Base-by-base conservation (phyloP, 2,113 vertebrate species). In the Sclerurus mexicanus region DNA sequence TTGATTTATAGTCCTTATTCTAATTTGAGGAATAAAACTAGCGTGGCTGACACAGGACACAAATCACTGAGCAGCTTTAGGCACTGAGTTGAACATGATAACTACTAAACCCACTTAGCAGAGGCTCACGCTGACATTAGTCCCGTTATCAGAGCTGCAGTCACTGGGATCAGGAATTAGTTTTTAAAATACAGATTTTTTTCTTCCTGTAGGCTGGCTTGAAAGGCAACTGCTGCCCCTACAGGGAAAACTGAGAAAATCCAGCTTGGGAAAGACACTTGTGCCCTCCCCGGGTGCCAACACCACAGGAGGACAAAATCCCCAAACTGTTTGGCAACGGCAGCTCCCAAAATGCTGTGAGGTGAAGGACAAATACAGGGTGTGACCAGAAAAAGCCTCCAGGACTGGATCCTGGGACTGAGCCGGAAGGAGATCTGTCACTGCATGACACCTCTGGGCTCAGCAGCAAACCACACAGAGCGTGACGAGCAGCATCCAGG, bases 221-320 rank as follows among this genome's bases (percentile, higher is more conserved):
- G 74, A 62, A 82, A 87, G 66, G 74, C 64, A 66, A 77, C 68
- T 89, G 73, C 92, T 95, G 96, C 91, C 93, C 75, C 94, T 85
- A 60, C 47, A 83, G 86, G 91, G 71, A 72, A 75, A 90, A 72
- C 20, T 0, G 60, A 58, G 92, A 75, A 87, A 92, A 90, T 68
- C 66, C 85, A 53, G 55, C 2, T 12, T 56, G 58, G 50, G n/a
- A 42, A 47, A 60, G 75, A 59, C 76, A 53, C 10, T 27, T 18
- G 4, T n/a, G 71, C 30, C 25, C 27, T 87, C 22, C 16, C 22
- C 2, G 4, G 10, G 21, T 53, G 62, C 62, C 87, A 76, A 47
- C 33, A 33, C 33, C 25, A 56, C 33, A 71, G 49, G 24, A 71
- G 39, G 53, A 73, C 21, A 64, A 42, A 87, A 78, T 40, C 35